These are phyloP conservation scores for Stigmatopora nigra DNA, from an alignment of 2,113 vertebrate genomes.

Conservation along the genomic window DNA sequence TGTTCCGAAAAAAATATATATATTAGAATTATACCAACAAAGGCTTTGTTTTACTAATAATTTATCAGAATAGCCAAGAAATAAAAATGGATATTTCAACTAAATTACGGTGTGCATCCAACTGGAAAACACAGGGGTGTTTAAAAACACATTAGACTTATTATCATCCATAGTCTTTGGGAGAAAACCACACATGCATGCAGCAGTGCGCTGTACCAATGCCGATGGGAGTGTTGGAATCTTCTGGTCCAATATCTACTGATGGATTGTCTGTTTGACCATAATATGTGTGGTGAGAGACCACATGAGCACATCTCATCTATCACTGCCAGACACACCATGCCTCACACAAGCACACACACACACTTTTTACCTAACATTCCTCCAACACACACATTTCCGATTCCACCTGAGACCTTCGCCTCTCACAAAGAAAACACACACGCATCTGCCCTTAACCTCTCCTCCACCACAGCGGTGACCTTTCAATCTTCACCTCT, in stretches of 20 bases:
- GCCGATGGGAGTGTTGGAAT: conserved; percentile 46
- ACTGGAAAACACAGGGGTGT: neutral
- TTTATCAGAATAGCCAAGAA: neutral
- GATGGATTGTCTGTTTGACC: conserved; percentile 61
- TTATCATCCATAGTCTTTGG: neutral
- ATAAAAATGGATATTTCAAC: neutral
- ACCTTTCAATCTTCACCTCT: conserved; percentile 55
- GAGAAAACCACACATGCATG: neutral
- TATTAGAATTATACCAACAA: too few species aligned
- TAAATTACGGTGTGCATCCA: neutral
- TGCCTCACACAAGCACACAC: conserved; percentile 13
- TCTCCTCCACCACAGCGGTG: conserved; percentile 49
- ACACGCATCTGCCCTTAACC: conserved; percentile 44
- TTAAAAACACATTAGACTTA: neutral
- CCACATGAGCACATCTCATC: conserved; percentile 62
- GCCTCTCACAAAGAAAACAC: conserved; percentile 24
- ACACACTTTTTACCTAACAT: conserved; percentile 36
- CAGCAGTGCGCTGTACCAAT: conserved; percentile 11
- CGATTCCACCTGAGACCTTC: conserved; percentile 59
- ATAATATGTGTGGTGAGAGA: conserved; percentile 57
- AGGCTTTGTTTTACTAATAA: neutral
- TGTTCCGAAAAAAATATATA: too few species aligned
- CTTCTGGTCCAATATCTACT: conserved; percentile 45
- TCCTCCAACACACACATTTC: conserved; percentile 47
- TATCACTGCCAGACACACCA: conserved; percentile 42